A percentile compares a stretch with the other conserved stretches of the same genome.
phyloP scores from a whole-genome alignment of 2,113 vertebrate genomes.

The Danionella cerebrum region DNA sequence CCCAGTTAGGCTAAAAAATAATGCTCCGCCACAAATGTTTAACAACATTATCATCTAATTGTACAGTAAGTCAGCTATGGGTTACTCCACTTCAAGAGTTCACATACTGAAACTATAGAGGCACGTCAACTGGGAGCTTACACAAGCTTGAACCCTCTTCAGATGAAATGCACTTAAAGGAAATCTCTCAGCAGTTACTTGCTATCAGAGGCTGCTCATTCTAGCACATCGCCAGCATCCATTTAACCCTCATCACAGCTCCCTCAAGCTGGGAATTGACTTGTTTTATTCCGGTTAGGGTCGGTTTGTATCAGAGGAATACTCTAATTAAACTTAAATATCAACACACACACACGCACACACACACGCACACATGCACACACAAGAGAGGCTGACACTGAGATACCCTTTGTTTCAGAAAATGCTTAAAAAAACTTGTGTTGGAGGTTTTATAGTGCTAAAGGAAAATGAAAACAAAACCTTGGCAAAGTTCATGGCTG shows the following conservation, averaged over 20 bases:
- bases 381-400: too few relatives aligned
- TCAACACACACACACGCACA: too few relatives aligned
- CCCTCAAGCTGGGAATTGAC: neutral
- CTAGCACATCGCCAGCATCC: neutral
- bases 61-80: neutral
- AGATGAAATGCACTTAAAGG: conserved; percentile 12
- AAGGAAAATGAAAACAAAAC: neutral
- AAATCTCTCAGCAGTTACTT: conserved; percentile 21
- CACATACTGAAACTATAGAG: too few relatives aligned
- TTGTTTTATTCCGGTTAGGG: too few relatives aligned
- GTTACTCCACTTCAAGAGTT: neutral
- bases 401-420: neutral
- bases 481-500: neutral
- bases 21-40: too few relatives aligned
- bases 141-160: conserved; percentile 10
- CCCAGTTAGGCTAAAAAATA: neutral
- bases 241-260: neutral
- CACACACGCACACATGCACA: too few relatives aligned
- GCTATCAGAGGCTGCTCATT: conserved; percentile 1
- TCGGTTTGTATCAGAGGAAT: too few relatives aligned
- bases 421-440: too few relatives aligned
- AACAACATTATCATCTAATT: too few relatives aligned
- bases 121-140: neutral
- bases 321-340: too few relatives aligned
- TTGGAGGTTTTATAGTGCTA: neutral